Evolutionary conservation across 35 echinoderm and acorn worm species (phyloP).

Genomic region (Chiridota heheva): DNA sequence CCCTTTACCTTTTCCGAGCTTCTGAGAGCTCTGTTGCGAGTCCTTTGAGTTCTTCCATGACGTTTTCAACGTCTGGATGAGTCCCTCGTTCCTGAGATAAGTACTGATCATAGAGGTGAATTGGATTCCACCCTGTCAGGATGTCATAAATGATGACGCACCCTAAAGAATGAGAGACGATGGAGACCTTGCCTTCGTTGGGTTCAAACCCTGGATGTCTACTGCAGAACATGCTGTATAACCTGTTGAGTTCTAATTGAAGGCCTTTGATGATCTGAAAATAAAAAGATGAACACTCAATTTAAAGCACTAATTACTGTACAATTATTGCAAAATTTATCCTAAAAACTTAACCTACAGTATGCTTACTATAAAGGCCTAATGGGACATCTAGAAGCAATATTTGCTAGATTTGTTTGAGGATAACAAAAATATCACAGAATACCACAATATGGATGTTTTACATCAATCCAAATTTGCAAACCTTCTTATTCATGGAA

Average conservation of each 20-base stretch:
- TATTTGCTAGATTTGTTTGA: neutral
- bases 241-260: conserved; percentile 69
- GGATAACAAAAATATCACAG: too few relatives aligned
- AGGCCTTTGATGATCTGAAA: conserved; percentile 85
- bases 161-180: conserved; percentile 94
- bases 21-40: conserved; percentile 66
- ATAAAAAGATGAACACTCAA: neutral
- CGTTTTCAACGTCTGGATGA: conserved; percentile 79
- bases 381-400: too few relatives aligned
- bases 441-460: too few relatives aligned
- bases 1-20: conserved; percentile 72
- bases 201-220: conserved; percentile 93
- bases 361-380: neutral
- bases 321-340: neutral
- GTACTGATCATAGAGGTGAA: conserved; percentile 98
- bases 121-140: conserved; percentile 97
- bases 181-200: conserved; percentile 91
- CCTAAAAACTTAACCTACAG: neutral
- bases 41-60: conserved; percentile 64
- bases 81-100: conserved; percentile 73
- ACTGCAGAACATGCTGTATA: conserved; percentile 76
- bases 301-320: neutral
- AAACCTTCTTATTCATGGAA: too few relatives aligned
- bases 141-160: conserved; percentile 97
- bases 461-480: too few relatives aligned